A percentile compares a stretch with the other conserved stretches of the same genome.
Conservation (phyloP, 2,797 vertebrate species). For the Betta splendens region DNA sequence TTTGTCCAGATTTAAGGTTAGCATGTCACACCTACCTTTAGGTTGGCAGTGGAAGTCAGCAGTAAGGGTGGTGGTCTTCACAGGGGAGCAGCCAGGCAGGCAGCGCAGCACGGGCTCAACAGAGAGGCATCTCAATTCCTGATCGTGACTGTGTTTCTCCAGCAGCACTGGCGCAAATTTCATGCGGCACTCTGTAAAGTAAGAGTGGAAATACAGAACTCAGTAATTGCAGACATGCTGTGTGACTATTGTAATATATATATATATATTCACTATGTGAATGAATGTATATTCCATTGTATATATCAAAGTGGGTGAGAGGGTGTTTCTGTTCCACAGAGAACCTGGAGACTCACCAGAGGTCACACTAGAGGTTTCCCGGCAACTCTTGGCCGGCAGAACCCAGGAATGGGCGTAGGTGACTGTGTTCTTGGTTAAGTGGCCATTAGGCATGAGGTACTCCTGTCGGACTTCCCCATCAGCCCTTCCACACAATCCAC, state of each 20-base stretch:
- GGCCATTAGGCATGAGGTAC: conserved; percentile 77
- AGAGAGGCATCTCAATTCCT: conserved; percentile 79
- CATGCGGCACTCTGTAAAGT: conserved; percentile 72
- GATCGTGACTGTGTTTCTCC: conserved; percentile 62
- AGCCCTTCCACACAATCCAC: conserved; percentile 85
- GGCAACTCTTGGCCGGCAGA: conserved; percentile 78
- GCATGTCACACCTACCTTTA: conserved; percentile 61
- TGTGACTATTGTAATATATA: too few species aligned
- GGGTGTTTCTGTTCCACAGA: too few species aligned
- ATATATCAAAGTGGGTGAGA: neutral
- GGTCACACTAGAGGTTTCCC: conserved; percentile 70
- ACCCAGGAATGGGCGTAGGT: conserved; percentile 86
- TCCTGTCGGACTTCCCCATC: conserved; percentile 83
- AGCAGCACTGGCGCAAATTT: conserved; percentile 76
- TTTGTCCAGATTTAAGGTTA: conserved; percentile 6
- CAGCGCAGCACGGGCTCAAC: conserved; percentile 81
- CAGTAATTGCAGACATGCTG: neutral
- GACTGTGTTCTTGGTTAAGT: conserved; percentile 69
- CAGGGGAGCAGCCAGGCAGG: conserved; percentile 70
- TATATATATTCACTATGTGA: neutral
- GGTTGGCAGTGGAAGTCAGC: conserved; percentile 80
- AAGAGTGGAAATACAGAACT: too few species aligned
- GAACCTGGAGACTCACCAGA: conserved; percentile 60
- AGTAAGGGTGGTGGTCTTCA: conserved; percentile 65
- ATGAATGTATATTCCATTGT: neutral